phyloP scores from a whole-genome alignment of 2,113 vertebrate species.

The Saccopteryx bilineata region DNA sequence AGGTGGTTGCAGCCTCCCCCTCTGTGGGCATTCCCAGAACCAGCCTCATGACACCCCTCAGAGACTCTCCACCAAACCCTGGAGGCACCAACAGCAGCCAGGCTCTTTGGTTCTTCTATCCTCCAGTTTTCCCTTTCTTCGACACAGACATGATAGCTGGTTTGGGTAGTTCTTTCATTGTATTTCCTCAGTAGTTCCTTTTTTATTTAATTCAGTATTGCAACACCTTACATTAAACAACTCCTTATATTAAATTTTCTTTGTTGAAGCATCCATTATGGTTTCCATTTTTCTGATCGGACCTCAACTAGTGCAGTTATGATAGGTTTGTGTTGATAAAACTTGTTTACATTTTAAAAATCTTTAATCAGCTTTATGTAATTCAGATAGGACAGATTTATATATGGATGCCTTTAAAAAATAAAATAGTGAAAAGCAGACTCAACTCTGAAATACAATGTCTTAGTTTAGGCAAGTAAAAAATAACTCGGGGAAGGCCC shows the following conservation, averaged over 20 bases:
- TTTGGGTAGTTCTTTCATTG: background rate
- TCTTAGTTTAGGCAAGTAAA: conserved; percentile 61
- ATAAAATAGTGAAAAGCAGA: conserved; percentile 54
- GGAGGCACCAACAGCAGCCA: background rate
- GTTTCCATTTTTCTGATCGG: background rate
- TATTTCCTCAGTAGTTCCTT: background rate
- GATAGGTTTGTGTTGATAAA: background rate
- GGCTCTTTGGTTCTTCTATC: background rate
- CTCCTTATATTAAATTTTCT: background rate
- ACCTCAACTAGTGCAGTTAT: background rate
- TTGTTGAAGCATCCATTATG: background rate
- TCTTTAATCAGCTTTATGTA: background rate
- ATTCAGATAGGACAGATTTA: background rate
- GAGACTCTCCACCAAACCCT: too few relatives aligned
- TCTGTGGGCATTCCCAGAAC: background rate
- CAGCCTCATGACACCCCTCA: background rate
- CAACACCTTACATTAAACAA: background rate
- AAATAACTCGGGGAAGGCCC: conserved; percentile 75
- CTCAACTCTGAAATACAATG: background rate
- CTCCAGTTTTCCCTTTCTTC: background rate
- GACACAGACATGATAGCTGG: background rate
- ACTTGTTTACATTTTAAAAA: background rate
- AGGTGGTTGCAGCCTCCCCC: background rate
- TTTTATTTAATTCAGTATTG: background rate
- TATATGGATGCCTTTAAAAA: background rate